Evolutionary conservation across 2,797 vertebrate genomes (phyloP).

Genomic region (Eupleurogrammus muticus): DNA sequence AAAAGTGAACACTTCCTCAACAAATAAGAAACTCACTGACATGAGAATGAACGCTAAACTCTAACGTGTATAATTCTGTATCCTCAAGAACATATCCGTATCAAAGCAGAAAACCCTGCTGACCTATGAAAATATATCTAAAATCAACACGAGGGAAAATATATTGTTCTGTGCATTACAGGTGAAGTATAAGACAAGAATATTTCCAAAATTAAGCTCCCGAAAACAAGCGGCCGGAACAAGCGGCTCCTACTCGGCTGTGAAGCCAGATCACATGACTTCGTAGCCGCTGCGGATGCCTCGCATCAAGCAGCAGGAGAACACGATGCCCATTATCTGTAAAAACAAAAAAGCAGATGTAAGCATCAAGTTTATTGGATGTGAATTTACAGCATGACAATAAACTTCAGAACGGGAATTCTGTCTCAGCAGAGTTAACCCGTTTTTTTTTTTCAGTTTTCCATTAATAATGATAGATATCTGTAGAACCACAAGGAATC

Average conservation of each 20-base stretch:
- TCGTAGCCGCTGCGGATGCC: conserved; percentile 93
- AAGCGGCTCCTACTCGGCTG: background rate
- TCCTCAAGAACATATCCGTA: conserved; percentile 14
- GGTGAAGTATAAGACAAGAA: conserved; percentile 26
- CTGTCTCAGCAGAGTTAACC: too few relatives aligned
- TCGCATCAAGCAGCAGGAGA: conserved; percentile 91
- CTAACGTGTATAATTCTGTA: conserved; percentile 2
- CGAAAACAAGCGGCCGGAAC: background rate
- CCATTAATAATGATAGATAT: too few relatives aligned
- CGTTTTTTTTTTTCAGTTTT: too few relatives aligned
- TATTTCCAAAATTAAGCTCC: conserved; percentile 34
- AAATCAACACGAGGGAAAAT: conserved; percentile 30
- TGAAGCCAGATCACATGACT: conserved; percentile 87
- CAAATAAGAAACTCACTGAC: conserved; percentile 19
- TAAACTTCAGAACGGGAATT: too few relatives aligned
- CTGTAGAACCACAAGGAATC: too few relatives aligned
- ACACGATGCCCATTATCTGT: conserved; percentile 89
- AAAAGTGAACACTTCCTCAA: conserved; percentile 12
- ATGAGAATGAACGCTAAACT: conserved; percentile 1
- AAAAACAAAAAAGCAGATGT: too few relatives aligned
- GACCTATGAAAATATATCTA: conserved; percentile 42
- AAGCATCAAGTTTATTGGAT: too few relatives aligned
- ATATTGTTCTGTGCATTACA: conserved; percentile 46
- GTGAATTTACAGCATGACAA: too few relatives aligned
- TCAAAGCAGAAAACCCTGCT: conserved; percentile 23